Evolutionary conservation across 2,113 vertebrate genomes (phyloP).

Genomic region (Phyllostomus discolor): DNA sequence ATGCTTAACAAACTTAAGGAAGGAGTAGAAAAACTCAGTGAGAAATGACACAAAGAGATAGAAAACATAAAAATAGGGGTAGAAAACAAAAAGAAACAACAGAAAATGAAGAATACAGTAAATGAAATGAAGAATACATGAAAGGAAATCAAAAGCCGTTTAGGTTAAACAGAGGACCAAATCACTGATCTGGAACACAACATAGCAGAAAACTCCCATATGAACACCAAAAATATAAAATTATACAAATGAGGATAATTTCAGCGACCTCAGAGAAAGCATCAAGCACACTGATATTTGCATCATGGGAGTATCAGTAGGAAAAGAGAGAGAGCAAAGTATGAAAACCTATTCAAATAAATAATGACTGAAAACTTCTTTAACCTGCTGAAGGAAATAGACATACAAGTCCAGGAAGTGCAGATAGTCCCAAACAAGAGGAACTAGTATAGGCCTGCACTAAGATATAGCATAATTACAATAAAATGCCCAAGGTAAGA

Average conservation of each 20-base stretch:
- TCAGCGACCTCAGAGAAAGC: background rate
- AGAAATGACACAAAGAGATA: background rate
- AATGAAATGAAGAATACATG: background rate
- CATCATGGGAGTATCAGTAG: background rate
- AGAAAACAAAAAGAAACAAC: background rate
- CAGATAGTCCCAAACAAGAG: background rate
- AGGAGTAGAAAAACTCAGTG: background rate
- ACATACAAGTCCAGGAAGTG: background rate
- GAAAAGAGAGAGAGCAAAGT: background rate
- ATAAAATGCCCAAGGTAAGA: background rate
- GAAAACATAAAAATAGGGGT: background rate
- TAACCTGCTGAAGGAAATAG: too few species aligned
- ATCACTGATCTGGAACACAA: background rate
- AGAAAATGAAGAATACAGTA: background rate
- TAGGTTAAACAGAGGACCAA: background rate
- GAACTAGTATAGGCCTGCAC: background rate
- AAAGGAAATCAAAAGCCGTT: background rate
- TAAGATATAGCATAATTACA: background rate
- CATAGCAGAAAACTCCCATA: too few species aligned
- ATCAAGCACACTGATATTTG: background rate
- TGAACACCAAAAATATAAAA: too few species aligned
- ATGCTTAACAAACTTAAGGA: background rate
- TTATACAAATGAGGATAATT: background rate
- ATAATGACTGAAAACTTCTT: too few species aligned
- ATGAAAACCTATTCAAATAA: too few species aligned